phyloP scores from a whole-genome alignment of 2,888 invertebrate genomes.

The Hartigia nigra region DNA sequence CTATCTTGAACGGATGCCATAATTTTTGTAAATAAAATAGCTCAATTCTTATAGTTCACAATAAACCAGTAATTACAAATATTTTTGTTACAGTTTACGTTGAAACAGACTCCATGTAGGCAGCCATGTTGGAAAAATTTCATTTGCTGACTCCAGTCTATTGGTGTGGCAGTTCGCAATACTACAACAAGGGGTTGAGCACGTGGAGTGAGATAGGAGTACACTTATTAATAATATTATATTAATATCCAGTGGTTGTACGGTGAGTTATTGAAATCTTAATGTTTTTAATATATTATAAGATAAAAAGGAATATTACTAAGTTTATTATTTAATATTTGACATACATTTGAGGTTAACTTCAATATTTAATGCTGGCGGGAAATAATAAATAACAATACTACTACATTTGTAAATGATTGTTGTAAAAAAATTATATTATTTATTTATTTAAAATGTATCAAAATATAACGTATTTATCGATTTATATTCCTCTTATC shows the following conservation, averaged over 20 bases:
- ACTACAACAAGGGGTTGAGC: neutral
- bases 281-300: neutral
- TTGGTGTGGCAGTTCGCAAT: neutral
- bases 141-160: constrained; percentile 38
- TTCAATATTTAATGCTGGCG: constrained; percentile 5
- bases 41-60: neutral
- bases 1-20: constrained; percentile 27
- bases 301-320: neutral
- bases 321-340: neutral
- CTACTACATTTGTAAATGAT: neutral
- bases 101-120: constrained; percentile 1
- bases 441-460: neutral
- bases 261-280: neutral
- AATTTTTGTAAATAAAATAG: constrained; percentile 7
- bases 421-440: neutral
- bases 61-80: neutral
- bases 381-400: constrained; percentile 13
- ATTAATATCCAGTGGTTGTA: neutral
- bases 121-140: constrained; percentile 1
- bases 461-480: neutral
- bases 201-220: neutral
- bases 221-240: neutral
- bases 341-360: neutral
- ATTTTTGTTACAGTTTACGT: neutral
- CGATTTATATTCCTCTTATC: neutral